A percentile compares a stretch with the other conserved stretches of the same genome.
phyloP scores from a whole-genome alignment of 2,888 invertebrate species.

The Rugalucina vietnamica region DNA sequence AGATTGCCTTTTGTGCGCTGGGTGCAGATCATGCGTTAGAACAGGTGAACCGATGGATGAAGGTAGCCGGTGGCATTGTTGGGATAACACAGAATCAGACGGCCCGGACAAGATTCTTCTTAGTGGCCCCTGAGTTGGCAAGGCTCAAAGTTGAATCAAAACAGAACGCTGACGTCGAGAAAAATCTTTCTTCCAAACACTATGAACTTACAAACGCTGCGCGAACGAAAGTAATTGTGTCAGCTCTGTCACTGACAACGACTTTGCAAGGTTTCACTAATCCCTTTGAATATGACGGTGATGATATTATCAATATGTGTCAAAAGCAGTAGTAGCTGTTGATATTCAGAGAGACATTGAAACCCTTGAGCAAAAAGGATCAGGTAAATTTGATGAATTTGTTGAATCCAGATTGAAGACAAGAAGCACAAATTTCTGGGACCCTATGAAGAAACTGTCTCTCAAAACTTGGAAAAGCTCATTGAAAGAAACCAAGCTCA shows the following conservation, averaged over 20 bases:
- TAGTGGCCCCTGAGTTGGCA: no score
- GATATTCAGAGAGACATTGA: no score
- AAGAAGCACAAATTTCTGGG: background rate
- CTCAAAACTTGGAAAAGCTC: background rate
- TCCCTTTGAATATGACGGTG: conserved; percentile 2
- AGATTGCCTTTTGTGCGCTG: conserved; percentile 14
- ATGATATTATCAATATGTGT: conserved; percentile 19
- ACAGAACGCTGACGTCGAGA: no score
- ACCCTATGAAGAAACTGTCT: background rate
- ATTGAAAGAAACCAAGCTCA: background rate
- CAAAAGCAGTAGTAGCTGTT: conserved; percentile 24
- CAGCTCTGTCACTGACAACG: no score
- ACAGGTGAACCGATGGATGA: conserved; percentile 27
- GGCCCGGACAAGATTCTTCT: conserved; percentile 18
- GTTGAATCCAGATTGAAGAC: background rate
- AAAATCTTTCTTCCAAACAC: no score
- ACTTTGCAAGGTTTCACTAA: no score
- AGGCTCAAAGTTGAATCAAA: no score
- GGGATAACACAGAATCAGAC: conserved; percentile 18
- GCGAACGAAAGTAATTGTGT: no score
- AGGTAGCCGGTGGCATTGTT: conserved; percentile 21
- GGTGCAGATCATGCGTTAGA: conserved; percentile 25
- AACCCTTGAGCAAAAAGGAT: no score
- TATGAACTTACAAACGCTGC: no score
- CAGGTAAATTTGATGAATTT: background rate